Base-by-base conservation (phyloP, 2,888 invertebrate genomes). In the Podabrus alpinus region DNA sequence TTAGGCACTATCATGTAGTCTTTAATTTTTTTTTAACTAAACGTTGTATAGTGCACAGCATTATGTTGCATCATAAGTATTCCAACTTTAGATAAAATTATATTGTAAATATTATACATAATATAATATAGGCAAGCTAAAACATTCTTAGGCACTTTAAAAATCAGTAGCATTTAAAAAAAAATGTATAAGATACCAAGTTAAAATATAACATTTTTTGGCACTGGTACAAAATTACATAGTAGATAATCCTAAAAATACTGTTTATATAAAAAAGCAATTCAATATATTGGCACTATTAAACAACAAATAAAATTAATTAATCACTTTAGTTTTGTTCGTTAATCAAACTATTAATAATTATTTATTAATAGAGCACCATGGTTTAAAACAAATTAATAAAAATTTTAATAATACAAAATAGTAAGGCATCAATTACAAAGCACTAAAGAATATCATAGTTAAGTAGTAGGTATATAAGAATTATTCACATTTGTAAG, bases 221-320 rank as follows among this genome's bases (percentile, higher is more conserved):
- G 73, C 74, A 74, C 76, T 76, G 66, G 69, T 66, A 68, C 24
- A 59, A 60, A 61, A 73, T 73, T 76, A 76, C 68, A 69, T 72
- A 75, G 69, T 64, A 59, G 19, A 59, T 73, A 62, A 59, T 62
- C 71, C 61, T 69, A 72, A 67, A 74, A 60, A 74, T 62, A 66
- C 60, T 71, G n/a, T 72, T 24, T 21, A 66, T 69, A 45, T 29
- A 62, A 59, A 69, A 61, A 60, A 74, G 69, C 61, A 81, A 83
- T 81, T 81, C 78, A 80, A 78, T 80, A 76, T 81, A 81, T 81
- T 81, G 82, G 82, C 82, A 82, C 83, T 74, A 77, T 75, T 73
- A 78, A 69, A 69, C 69, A 71, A 72, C 69, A 72, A 72, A 73
- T 77, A 80, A 78, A 77, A 73, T 80, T 45, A 45, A 45, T 45